Conservation (phyloP, 2,797 vertebrate genomes). For the Avahi laniger region DNA sequence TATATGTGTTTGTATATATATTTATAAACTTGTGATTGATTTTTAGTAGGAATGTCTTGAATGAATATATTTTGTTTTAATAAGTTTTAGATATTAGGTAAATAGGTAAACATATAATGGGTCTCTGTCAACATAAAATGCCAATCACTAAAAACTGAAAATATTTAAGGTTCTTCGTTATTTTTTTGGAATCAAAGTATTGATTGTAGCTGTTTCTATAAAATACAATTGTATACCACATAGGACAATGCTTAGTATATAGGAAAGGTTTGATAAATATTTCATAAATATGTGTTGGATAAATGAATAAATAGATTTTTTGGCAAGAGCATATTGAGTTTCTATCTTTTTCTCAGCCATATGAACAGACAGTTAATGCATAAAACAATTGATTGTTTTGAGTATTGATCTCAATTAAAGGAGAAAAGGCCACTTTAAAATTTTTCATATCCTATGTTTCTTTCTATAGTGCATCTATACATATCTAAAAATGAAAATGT, state of each 20-base stretch:
- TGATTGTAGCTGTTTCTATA: background rate
- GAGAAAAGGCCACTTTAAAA: constrained; percentile 35
- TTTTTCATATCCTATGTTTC: background rate
- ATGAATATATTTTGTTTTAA: background rate
- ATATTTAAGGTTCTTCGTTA: background rate
- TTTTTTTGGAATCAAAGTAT: constrained; percentile 6
- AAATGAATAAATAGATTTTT: background rate
- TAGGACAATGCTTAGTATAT: background rate
- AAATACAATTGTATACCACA: background rate
- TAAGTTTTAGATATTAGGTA: background rate
- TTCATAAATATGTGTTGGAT: background rate
- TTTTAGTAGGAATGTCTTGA: background rate
- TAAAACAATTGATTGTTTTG: background rate
- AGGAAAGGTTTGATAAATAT: constrained; percentile 26
- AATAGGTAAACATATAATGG: background rate
- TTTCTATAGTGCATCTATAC: background rate
- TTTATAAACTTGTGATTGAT: background rate
- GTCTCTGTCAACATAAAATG: background rate
- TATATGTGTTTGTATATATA: background rate
- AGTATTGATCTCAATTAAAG: constrained; percentile 41
- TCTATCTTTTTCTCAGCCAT: background rate
- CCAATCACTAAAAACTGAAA: background rate
- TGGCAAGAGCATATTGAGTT: background rate
- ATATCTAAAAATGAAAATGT: constrained; percentile 20
- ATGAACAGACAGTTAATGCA: background rate